Evolutionary conservation across 2,113 vertebrate species (phyloP), one percentile per base, ranked within the genome.

Genomic region (Raja brachyura): DNA sequence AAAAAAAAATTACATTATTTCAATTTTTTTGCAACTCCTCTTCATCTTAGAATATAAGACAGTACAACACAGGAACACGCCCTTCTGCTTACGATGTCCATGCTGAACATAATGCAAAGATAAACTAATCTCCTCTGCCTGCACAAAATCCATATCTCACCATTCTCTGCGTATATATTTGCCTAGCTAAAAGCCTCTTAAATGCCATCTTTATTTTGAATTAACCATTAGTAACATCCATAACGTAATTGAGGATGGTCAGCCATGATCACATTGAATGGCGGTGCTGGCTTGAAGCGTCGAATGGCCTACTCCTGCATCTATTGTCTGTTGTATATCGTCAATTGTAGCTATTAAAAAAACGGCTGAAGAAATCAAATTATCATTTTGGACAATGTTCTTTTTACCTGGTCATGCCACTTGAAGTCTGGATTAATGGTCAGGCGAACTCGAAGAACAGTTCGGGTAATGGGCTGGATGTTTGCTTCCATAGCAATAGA

Each of bases 381-480:
- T 54, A 33, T 88, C 28, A 18, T 88, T 31, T 14, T 63, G 83
- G 59, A n/a, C 28, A 10, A 14, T 0, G 66, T 86, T 86, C 10
- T 63, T 92, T 93, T 95, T 96, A 99, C 99, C 98, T 99, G 98
- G 95, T 99, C 98, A 0, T 96, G 97, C 99, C 99, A 99, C 1
- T 96, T 97, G 94, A 99, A 99, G 95, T 99, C 99, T 0, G 98
- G 97, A 93, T 95, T 95, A 94, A 99, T 94, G 90, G 73, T 95
- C 63, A 99, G 97, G 3, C 97, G 97, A 3, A 99, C 98, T 0
- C 98, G 97, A 20, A 99, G 96, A 70, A 99, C 98, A 0, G 98
- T 99, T 94, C 98, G 97, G 18, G 99, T 99, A 96, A 99, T 99
- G 94, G 99, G 99, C 94, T 99, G 99, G 94, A 99, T 97, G 0